phyloP scores from a whole-genome alignment of 2,888 invertebrate species.

The Conistra vaccinii region DNA sequence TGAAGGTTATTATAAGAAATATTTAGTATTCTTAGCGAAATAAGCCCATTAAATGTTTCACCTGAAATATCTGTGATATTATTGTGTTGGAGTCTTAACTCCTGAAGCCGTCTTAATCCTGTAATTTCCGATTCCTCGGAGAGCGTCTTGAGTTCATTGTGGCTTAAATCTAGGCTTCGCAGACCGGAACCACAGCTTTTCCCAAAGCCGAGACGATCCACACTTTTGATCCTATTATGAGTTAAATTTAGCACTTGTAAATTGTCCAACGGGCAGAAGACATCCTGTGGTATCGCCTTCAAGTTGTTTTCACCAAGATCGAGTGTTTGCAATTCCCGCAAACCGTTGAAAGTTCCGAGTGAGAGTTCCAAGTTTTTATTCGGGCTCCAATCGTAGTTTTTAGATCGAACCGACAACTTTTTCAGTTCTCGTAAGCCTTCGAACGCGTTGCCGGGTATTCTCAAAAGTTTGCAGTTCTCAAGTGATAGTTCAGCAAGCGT shows the following conservation, averaged over 20 bases:
- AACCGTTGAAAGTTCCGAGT: constrained; percentile 93
- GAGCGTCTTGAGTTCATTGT: constrained; percentile 94
- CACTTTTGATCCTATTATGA: constrained; percentile 94
- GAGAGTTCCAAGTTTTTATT: constrained; percentile 94
- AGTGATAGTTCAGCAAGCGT: constrained; percentile 94
- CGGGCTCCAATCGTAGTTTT: constrained; percentile 95
- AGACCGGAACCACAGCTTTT: constrained; percentile 93
- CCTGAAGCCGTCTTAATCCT: constrained; percentile 94
- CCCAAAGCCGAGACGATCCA: constrained; percentile 94
- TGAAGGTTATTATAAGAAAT: constrained; percentile 96
- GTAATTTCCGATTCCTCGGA: constrained; percentile 94
- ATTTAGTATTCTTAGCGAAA: constrained; percentile 95
- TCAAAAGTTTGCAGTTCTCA: constrained; percentile 95
- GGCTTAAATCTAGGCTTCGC: constrained; percentile 94
- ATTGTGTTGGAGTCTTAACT: constrained; percentile 95
- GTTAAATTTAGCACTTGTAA: constrained; percentile 96
- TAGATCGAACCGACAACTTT: constrained; percentile 94
- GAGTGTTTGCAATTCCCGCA: constrained; percentile 94
- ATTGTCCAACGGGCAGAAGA: constrained; percentile 95
- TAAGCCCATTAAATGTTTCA: constrained; percentile 95
- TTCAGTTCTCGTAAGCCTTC: constrained; percentile 95
- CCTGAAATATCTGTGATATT: constrained; percentile 94
- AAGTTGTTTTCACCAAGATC: constrained; percentile 96
- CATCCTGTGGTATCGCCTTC: constrained; percentile 94
- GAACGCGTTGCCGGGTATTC: constrained; percentile 94